Conservation (phyloP, 2,113 vertebrate genomes). For the Otis tarda region DNA sequence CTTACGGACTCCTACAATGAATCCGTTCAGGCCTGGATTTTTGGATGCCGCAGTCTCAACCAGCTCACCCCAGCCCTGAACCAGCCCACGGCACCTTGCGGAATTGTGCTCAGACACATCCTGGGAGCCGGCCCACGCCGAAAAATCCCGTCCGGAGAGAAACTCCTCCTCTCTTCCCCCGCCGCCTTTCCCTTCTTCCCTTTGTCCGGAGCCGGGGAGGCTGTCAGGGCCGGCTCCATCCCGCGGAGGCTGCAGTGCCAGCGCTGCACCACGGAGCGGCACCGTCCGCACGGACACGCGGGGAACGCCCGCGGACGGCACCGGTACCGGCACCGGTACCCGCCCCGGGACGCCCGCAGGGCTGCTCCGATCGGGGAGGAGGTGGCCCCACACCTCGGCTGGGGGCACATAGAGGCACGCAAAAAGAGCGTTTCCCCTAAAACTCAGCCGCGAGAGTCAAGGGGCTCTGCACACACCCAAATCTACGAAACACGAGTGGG, state of each 20-base stretch:
- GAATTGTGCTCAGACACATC: not conserved
- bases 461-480: not conserved
- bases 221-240: not conserved
- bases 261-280: constrained; percentile 48
- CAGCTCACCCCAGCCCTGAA: not conserved
- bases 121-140: not conserved
- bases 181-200: not conserved
- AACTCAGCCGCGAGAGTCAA: not conserved
- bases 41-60: not conserved
- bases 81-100: not conserved
- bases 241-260: not conserved
- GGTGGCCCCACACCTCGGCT: not conserved
- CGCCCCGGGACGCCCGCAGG: not conserved
- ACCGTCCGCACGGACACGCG: constrained; percentile 39
- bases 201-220: not conserved
- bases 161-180: not conserved
- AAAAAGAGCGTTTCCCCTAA: not conserved
- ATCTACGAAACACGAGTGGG: accelerated
- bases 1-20: accelerated
- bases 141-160: not conserved
- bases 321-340: not conserved
- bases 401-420: accelerated
- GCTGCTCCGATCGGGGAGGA: too few relatives aligned
- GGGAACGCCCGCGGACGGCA: too few relatives aligned
- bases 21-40: not conserved